Evolutionary conservation across 2,113 vertebrate genomes (phyloP).

Genomic region (Junco hyemalis): DNA sequence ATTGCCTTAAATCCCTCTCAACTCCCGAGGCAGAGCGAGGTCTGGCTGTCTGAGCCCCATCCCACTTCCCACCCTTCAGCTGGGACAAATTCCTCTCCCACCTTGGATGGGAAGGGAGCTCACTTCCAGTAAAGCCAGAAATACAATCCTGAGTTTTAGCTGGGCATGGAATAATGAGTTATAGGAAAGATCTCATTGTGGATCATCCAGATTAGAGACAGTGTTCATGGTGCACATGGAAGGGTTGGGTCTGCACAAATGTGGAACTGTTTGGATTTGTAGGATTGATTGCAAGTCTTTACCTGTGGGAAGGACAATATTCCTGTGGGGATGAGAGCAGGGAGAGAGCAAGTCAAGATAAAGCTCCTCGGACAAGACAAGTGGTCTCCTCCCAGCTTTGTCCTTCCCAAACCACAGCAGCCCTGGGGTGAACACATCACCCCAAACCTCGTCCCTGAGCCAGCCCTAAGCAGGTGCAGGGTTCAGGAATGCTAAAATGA

Average conservation of each 20-base stretch:
- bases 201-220: too few species aligned
- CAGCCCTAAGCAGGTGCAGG: not conserved
- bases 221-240: rapidly evolving
- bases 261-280: not conserved
- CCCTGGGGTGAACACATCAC: not conserved
- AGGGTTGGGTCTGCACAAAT: not conserved
- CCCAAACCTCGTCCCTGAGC: not conserved
- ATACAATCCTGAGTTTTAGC: not conserved
- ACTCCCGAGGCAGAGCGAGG: not conserved
- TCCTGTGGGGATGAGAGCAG: not conserved
- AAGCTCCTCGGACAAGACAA: not conserved
- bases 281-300: not conserved
- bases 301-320: not conserved
- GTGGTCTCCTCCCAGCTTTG: rapidly evolving
- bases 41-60: not conserved
- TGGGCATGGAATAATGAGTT: not conserved
- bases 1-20: not conserved
- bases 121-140: not conserved
- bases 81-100: not conserved
- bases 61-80: not conserved
- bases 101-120: not conserved
- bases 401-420: not conserved
- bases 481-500: not conserved
- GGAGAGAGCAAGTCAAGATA: not conserved
- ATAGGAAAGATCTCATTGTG: not conserved